phyloP scores from a whole-genome alignment of 2,797 vertebrate species.

The Neosalanx taihuensis region DNA sequence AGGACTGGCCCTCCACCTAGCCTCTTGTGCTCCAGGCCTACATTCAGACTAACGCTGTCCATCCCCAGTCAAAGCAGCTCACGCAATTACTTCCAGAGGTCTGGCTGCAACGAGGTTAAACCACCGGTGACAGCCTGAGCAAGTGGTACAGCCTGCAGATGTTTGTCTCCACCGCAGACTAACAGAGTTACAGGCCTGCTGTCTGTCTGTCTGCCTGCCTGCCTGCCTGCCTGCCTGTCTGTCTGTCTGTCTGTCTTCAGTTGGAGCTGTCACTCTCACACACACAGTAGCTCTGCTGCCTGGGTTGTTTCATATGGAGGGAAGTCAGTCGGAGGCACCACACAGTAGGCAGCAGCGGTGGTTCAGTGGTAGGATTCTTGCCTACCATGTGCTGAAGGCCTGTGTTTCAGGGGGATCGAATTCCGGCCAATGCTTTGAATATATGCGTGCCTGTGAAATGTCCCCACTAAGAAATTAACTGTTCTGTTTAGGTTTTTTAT shows the following conservation, averaged over 20 bases:
- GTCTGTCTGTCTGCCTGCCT: not conserved
- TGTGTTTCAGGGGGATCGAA: too few species aligned
- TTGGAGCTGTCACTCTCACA: not conserved
- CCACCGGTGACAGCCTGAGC: too few species aligned
- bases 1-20: not conserved
- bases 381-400: too few species aligned
- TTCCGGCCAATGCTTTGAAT: too few species aligned
- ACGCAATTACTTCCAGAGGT: not conserved
- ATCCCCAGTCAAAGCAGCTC: not conserved
- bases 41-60: conserved; percentile 14
- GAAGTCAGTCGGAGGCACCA: not conserved
- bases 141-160: too few species aligned
- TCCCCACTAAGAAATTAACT: not conserved
- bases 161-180: not conserved
- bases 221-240: not conserved
- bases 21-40: conserved; percentile 4
- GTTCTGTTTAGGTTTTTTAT: not conserved
- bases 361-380: too few species aligned
- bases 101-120: not conserved
- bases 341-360: not conserved
- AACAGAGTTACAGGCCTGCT: not conserved
- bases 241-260: not conserved
- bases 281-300: not conserved
- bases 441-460: too few species aligned
- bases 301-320: not conserved